Percentiles rank a stretch among this genome's conserved stretches.
Conservation (phyloP, 1,140 invertebrate genomes). For the Coptotermes formosanus region DNA sequence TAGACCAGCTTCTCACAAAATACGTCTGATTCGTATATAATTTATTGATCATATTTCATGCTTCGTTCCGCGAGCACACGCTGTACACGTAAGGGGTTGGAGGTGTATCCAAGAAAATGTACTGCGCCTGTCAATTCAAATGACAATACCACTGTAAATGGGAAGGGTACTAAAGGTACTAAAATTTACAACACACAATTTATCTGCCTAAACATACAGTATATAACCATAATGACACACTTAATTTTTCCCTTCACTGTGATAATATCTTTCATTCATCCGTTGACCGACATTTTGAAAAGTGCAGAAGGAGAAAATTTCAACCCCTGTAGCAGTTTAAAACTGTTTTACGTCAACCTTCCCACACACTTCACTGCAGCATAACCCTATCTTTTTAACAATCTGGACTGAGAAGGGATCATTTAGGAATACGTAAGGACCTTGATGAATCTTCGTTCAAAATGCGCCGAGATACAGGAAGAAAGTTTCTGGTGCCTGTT, state of each 20-base stretch:
- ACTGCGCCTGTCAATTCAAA: not conserved
- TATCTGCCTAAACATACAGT: not conserved
- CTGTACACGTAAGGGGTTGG: not conserved
- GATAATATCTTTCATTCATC: not conserved
- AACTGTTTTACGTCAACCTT: not conserved
- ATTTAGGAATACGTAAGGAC: not conserved
- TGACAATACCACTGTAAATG: not conserved
- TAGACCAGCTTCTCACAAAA: not conserved
- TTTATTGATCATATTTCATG: not conserved
- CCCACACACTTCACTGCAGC: not conserved
- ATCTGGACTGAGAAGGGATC: not conserved
- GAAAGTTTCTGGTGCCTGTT: not conserved
- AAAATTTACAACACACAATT: slow-evolving; percentile 14
- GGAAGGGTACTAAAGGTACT: not conserved
- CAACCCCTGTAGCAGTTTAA: not conserved
- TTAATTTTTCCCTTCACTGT: not conserved
- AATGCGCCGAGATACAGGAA: not conserved
- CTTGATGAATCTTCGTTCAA: not conserved
- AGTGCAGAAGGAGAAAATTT: not conserved
- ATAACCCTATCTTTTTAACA: not conserved
- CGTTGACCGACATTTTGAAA: not conserved
- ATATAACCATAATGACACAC: not conserved
- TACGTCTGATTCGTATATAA: not conserved
- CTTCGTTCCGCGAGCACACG: not conserved
- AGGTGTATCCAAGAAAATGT: not conserved